Percentiles rank a stretch among this genome's conserved stretches.
phyloP scores from a whole-genome alignment of 2,888 invertebrate species.

The Prenolepis imparis region DNA sequence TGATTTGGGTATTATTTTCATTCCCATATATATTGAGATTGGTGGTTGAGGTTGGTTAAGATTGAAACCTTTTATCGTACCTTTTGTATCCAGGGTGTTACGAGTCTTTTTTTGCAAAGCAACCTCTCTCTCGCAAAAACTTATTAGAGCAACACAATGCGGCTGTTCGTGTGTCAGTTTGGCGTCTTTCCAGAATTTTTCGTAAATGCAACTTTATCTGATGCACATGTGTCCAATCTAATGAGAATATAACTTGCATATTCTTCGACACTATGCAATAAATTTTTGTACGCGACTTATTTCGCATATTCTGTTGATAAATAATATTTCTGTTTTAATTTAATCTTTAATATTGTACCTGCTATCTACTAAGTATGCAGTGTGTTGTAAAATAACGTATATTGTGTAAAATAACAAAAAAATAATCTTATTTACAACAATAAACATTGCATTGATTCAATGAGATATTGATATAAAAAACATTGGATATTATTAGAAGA shows the following conservation, averaged over 20 bases:
- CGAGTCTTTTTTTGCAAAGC: slow-evolving; percentile 14
- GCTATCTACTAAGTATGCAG: background rate
- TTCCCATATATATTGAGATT: background rate
- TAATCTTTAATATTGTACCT: slow-evolving; percentile 9
- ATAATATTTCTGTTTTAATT: slow-evolving; percentile 9
- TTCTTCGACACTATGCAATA: background rate
- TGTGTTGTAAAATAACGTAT: background rate
- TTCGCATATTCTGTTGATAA: slow-evolving; percentile 6
- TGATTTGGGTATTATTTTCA: background rate
- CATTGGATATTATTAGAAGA: background rate
- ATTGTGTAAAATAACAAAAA: too few species aligned
- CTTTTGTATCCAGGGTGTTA: background rate
- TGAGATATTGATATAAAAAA: background rate
- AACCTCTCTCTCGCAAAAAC: background rate
- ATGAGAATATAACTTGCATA: background rate
- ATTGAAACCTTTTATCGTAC: background rate
- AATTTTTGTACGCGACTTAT: background rate
- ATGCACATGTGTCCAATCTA: slow-evolving; percentile 6
- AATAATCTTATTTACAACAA: background rate
- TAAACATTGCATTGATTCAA: slow-evolving; percentile 4
- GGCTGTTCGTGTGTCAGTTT: background rate
- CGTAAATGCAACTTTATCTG: slow-evolving; percentile 18
- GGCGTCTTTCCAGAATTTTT: slow-evolving; percentile 4
- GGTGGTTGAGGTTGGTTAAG: background rate
- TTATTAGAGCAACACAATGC: slow-evolving; percentile 2